Base-by-base conservation (phyloP, 2,888 invertebrate genomes). In the Perdita meconis region DNA sequence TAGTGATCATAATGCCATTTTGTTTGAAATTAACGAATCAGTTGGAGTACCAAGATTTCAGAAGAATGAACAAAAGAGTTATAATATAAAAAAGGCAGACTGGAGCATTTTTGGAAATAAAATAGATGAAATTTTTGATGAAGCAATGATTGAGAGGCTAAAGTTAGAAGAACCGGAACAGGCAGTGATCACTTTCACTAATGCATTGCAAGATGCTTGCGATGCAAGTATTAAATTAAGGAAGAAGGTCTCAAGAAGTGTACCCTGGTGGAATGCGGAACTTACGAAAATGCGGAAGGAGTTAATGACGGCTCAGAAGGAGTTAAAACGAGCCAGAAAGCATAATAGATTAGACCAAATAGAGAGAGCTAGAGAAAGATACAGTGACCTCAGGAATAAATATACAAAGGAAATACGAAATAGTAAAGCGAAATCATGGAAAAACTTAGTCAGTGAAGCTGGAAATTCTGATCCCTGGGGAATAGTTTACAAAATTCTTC, bases 401-500 rank as follows among this genome's bases (percentile, higher is more conserved):
- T 10, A 30, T 13, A 42, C 2, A 2, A 42, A 22, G 12, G 42
- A 16, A 1, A 5, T 44, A 4, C 2, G 42, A 5, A n/a, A 42
- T 30, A 24, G 3, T 1, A 44, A 44, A 13, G 0, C 26, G 2
- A 22, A 30, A 5, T 30, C 26, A 26, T 59, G 59, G 59, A 2
- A 44, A 44, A 4, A 16, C 16, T 44, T 44, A 30, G 8, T 59
- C 10, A 44, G 19, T 0, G 42, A 60, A n/a, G 16, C 42, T 16
- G 60, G 44, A 16, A 44, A 42, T 4, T 26, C 26, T 30, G 30
- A 60, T 1, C 44, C 19, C 0, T 44, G 60, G 19, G 44, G 60
- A 12, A 40, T 60, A 30, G 60, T 60, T n/a, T 60, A 60, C 30
- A 47, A 47, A 30, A 16, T 60, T 19, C 1, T 44, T 4, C n/a